A percentile compares a stretch with the other conserved stretches of the same genome.
Evolutionary conservation across 2,888 invertebrate genomes (phyloP).

Genomic region (Tachina lurida): DNA sequence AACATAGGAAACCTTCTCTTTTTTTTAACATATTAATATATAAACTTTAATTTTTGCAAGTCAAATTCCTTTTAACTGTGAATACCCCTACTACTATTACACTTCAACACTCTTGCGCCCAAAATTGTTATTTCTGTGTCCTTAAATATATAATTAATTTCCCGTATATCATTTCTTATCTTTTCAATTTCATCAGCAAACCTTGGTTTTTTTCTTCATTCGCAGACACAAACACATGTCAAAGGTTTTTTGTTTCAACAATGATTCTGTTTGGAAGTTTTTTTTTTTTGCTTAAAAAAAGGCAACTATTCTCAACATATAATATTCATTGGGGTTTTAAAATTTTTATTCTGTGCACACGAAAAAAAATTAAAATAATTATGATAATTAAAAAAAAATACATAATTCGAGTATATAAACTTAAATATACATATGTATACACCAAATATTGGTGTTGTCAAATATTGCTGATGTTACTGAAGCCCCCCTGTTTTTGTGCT

Average conservation of each 20-base stretch:
- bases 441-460: slow-evolving; percentile 47
- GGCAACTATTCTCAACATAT: too few species aligned
- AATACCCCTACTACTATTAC: background rate
- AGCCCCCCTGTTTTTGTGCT: background rate
- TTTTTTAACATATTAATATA: too few species aligned
- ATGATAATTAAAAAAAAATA: slow-evolving; percentile 59
- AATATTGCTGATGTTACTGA: slow-evolving; percentile 24
- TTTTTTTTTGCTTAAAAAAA: background rate
- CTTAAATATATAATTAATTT: slow-evolving; percentile 61
- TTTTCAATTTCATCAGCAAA: slow-evolving; percentile 52
- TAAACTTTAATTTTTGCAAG: too few species aligned
- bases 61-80: background rate
- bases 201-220: slow-evolving; percentile 21
- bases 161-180: slow-evolving; percentile 68
- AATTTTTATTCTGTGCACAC: background rate
- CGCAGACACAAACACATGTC: background rate
- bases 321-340: too few species aligned
- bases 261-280: background rate
- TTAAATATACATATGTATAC: background rate
- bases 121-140: background rate
- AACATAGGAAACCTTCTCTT: too few species aligned
- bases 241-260: background rate
- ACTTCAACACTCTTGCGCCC: background rate
- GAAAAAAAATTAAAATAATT: slow-evolving; percentile 41
- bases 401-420: slow-evolving; percentile 39